Base-by-base conservation (phyloP, 1,140 invertebrate species). In the Plodia interpunctella region DNA sequence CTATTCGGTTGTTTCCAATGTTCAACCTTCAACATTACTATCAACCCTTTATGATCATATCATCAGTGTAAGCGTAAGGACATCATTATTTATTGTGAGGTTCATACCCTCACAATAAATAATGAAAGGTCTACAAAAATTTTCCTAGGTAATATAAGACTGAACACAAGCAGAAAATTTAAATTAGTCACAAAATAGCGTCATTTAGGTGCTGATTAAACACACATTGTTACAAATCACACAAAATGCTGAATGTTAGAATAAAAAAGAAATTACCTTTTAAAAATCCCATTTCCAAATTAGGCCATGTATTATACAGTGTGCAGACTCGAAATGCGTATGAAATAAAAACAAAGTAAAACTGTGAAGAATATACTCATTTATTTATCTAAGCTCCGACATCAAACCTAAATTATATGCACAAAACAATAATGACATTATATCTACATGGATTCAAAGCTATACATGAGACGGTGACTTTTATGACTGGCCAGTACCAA, bases 361-460 rank as follows among this genome's bases (percentile, higher is more conserved):
- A 68, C 75, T 83, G 66, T 78, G 72, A 78, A 76, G 76, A 82
- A 82, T 76, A 85, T 80, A 82, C 68, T 74, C 70, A 68, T 85
- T 85, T 85, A 85, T 85, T 85, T 74, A 49, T 66, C 59, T 66
- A 70, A 71, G 66, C 74, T 73, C 60, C 30, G 66, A 68, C 65
- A 62, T 62, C 60, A 49, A 44, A 55, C 65, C 67, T 67, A 66
- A 68, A 59, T 32, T 32, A 62, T 65, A 71, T 70, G 52, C 32
- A 60, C 57, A 69, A 65, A 59, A 61, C 49, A 60, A 44, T 57
- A 51, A 64, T 21, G 51, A 53, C 18, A 51, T 21, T 53, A 53
- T 53, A 25, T 25, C 19, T 53, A 53, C 9, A 53, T 53, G 8
- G 20, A 13, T n/a, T 53, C 5, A n/a, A 25, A 21, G 11, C 51